Evolutionary conservation across 2,797 vertebrate species (phyloP), one percentile per base, ranked within the genome.

Genomic region (Neosalanx taihuensis): DNA sequence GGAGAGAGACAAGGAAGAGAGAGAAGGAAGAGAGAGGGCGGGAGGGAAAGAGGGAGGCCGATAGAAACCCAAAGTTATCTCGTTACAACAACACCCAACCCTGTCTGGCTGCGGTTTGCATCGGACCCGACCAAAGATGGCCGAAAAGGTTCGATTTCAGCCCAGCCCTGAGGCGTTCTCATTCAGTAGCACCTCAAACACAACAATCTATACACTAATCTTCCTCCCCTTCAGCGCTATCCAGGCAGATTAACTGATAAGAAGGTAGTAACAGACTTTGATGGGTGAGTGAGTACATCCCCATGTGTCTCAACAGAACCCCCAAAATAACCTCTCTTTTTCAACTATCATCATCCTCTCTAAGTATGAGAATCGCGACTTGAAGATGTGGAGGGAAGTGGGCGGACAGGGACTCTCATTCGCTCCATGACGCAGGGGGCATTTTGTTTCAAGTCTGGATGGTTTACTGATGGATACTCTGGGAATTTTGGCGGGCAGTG

Each of bases 371-470:
- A 31, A 18, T 29, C n/a, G 5, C 71, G 69, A 33, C 63, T 56
- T 59, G 73, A 56, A 49, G 69, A 17, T 17, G 15, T 23, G 17
- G 79, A 35, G 31, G 30, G 49, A 60, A 10, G 70, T 30, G 37
- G 17, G 23, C 5, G 26, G 64, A 72, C 12, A 15, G 65, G 41
- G 75, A 72, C 70, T 74, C 7, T 66, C 31, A 64, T 20, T 20
- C 46, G 69, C 13, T 74, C 31, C 62, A 20, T 70, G 9, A 10
- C 10, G 20, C 18, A 59, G 30, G 71, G 2, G 5, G 78, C 41
- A 23, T 53, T 74, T 64, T 30, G 68, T 83, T 76, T 85, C 81
- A 75, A 83, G 20, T 31, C 18, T 23, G 18, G 79, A 70, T 30
- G 67, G 82, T 35, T 71, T 26, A 57, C 60, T 75, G 37, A 77